These are phyloP conservation scores for Neotoma lepida DNA, from an alignment of 2,113 vertebrate species.

Conservation along the genomic window DNA sequence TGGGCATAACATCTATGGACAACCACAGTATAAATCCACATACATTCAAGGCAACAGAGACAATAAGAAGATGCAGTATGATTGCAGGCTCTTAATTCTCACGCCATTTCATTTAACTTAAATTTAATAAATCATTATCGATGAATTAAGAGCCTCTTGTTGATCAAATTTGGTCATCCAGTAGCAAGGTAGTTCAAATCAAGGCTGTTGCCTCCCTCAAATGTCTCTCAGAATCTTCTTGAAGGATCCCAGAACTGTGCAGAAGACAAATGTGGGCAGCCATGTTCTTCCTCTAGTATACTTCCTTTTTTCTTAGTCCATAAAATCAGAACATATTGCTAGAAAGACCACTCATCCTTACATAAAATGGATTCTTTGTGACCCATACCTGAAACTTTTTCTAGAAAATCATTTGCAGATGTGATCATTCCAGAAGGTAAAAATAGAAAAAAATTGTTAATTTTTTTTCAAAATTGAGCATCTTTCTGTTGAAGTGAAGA, in stretches of 20 bases:
- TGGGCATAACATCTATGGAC: rapidly evolving
- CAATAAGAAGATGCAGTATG: background rate
- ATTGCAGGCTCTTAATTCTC: background rate
- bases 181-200: background rate
- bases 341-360: background rate
- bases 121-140: slow-evolving; percentile 19
- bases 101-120: slow-evolving; percentile 48
- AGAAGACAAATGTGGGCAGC: rapidly evolving
- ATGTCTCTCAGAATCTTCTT: background rate
- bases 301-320: background rate
- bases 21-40: background rate
- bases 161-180: background rate
- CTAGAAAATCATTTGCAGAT: background rate
- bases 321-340: background rate
- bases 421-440: background rate
- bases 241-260: background rate
- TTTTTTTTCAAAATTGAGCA: background rate
- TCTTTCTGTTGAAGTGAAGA: background rate
- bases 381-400: background rate
- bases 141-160: background rate
- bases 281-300: background rate
- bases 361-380: background rate
- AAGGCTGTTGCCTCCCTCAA: background rate
- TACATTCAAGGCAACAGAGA: slow-evolving; percentile 40
- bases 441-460: background rate